phyloP scores from a whole-genome alignment of 2,888 invertebrate species.

The Athripsodes cinereus region DNA sequence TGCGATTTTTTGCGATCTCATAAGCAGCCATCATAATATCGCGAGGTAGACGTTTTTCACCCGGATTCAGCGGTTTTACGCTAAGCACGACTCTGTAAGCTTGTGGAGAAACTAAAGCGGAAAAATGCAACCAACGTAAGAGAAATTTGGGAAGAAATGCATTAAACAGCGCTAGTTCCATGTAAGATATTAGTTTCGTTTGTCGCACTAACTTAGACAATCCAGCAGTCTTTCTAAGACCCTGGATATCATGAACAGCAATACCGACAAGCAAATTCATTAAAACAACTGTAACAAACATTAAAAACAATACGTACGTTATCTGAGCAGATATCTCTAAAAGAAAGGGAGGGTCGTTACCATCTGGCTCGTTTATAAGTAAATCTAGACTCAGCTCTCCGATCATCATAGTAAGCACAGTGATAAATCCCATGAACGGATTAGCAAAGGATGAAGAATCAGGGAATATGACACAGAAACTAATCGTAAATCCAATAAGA shows the following conservation, averaged over 20 bases:
- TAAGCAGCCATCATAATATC: slow-evolving; percentile 76
- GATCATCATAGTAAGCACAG: slow-evolving; percentile 85
- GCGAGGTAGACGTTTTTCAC: slow-evolving; percentile 72
- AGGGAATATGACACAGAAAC: slow-evolving; percentile 84
- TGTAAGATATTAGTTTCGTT: slow-evolving; percentile 80
- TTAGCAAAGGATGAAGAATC: slow-evolving; percentile 76
- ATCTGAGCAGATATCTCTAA: slow-evolving; percentile 77
- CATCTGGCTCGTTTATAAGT: slow-evolving; percentile 68
- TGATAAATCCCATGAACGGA: slow-evolving; percentile 78
- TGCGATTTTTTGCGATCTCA: slow-evolving; percentile 72
- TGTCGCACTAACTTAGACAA: slow-evolving; percentile 77
- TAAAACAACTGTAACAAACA: slow-evolving; percentile 78
- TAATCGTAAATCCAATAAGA: slow-evolving; percentile 78
- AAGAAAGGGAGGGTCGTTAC: slow-evolving; percentile 68
- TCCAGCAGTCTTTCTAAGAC: slow-evolving; percentile 78
- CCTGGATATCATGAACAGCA: slow-evolving; percentile 83
- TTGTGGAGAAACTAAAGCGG: slow-evolving; percentile 73
- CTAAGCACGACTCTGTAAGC: slow-evolving; percentile 76
- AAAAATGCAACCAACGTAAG: slow-evolving; percentile 67
- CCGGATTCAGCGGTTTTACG: slow-evolving; percentile 77
- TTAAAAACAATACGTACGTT: slow-evolving; percentile 71
- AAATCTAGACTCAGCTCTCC: slow-evolving; percentile 76
- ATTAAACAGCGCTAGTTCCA: slow-evolving; percentile 75
- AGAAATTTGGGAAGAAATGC: slow-evolving; percentile 72
- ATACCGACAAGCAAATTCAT: slow-evolving; percentile 85